Base-by-base conservation (phyloP, 2,113 vertebrate species). In the Mesocricetus auratus region DNA sequence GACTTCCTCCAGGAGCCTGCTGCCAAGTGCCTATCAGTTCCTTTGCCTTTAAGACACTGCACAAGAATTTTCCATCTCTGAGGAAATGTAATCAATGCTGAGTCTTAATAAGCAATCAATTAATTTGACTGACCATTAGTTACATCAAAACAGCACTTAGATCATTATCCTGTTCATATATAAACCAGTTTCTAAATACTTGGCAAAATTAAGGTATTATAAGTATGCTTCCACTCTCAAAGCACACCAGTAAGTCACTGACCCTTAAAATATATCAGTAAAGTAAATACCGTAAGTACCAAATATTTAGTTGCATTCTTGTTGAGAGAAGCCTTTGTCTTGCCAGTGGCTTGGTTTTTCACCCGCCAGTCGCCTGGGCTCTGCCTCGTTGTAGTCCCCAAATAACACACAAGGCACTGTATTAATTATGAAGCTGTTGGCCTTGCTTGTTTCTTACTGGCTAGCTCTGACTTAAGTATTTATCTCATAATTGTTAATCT, bases 51-150 rank as follows among this genome's bases (percentile, higher is more conserved):
- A 68, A 71, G 53, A 86, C 3, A 33, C 13, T 1, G 69, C 9
- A 24, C 22, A 62, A 69, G 11, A 45, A 12, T 39, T 47, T 83
- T 36, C 82, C 71, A 83, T 74, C 29, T 42, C 26, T 36, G 13
- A 31, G 39, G 73, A 73, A 62, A 92, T 47, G 8, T n/a, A 97
- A 66, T 66, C 50, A 81, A 82, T 42, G 26, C 0, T 82, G 22
- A 90, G 81, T 90, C 91, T 89, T 92, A 78, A 81, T 9, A 74
- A 93, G 64, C n/a, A 58, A 94, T n/a, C 50, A 86, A 62, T 92
- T 93, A 96, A 87, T 22, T 56, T 62, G 31, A 93, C 7, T 92
- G n/a, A 56, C 64, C n/a, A 45, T 21, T 26, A 87, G 83, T 36
- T 90, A 68, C 9, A 93, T 73, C 74, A 64, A 92, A 90, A 92